Evolutionary conservation across 1,140 invertebrate species (phyloP).

Genomic region (Trichonephila clavata): DNA sequence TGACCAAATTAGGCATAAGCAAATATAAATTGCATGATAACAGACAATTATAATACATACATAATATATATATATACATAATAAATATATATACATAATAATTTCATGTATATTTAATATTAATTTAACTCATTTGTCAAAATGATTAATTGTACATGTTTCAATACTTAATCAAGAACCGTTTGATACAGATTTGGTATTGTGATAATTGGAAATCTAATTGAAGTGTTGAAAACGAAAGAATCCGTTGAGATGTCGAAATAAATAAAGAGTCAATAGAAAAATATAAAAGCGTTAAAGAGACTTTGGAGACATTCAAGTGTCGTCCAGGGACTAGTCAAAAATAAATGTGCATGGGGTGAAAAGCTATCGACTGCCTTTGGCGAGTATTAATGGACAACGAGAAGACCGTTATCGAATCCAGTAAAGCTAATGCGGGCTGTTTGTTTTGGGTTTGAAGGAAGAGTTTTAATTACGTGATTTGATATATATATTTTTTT

Average conservation of each 20-base stretch:
- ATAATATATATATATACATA: no score
- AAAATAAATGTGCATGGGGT: slow-evolving; percentile 39
- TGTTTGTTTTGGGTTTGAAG: slow-evolving; percentile 26
- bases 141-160: no score
- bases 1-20: no score
- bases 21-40: no score
- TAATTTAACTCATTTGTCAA: no score
- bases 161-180: no score
- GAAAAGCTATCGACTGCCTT: slow-evolving; percentile 2
- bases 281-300: slow-evolving; percentile 41
- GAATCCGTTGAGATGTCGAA: neutral
- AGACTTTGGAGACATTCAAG: slow-evolving; percentile 58
- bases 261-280: neutral
- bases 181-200: no score
- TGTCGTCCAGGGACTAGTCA: slow-evolving; percentile 35
- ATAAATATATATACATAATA: no score
- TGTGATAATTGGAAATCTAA: no score
- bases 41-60: no score
- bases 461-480: slow-evolving; percentile 49
- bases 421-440: neutral
- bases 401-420: slow-evolving; percentile 40
- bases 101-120: no score
- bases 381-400: slow-evolving; percentile 60
- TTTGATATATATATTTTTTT: neutral
- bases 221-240: neutral